phyloP scores from a whole-genome alignment of 1,140 invertebrate genomes.

The Branchinecta lynchi region DNA sequence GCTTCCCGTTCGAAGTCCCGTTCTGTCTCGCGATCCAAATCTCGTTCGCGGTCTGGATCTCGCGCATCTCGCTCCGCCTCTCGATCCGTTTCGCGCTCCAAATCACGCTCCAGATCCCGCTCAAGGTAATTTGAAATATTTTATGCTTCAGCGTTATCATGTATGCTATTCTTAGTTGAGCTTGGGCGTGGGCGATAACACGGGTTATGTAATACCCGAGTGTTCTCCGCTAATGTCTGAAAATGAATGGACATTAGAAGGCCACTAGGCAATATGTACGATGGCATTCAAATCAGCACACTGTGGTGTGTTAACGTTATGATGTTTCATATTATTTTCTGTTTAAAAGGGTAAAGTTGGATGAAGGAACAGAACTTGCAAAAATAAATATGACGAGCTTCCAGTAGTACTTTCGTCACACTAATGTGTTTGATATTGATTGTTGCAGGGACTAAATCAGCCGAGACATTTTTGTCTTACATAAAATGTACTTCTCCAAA shows the following conservation, averaged over 20 bases:
- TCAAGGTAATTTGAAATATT: slow-evolving; percentile 14
- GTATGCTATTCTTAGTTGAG: neutral
- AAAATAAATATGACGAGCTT: no score
- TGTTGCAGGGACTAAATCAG: no score
- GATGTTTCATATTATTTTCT: no score
- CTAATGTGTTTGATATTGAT: no score
- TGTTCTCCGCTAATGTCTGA: slow-evolving; percentile 3
- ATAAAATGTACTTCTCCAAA: no score
- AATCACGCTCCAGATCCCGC: slow-evolving; percentile 24
- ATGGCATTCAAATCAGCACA: neutral
- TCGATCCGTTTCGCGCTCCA: slow-evolving; percentile 24
- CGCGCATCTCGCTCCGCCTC: slow-evolving; percentile 20
- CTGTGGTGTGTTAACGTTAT: neutral
- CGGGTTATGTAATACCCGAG: neutral
- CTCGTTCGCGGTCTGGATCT: slow-evolving; percentile 21
- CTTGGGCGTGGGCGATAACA: neutral
- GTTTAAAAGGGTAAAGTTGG: no score
- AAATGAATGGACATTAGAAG: neutral
- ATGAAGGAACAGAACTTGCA: no score
- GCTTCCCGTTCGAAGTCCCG: slow-evolving; percentile 23
- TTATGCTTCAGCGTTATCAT: neutral
- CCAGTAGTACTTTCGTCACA: no score
- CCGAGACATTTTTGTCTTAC: no score
- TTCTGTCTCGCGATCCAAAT: slow-evolving; percentile 23
- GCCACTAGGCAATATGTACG: neutral